Evolutionary conservation across 2,888 invertebrate species (phyloP), one percentile per base, ranked within the genome.

Genomic region (Gastrophysa polygoni): DNA sequence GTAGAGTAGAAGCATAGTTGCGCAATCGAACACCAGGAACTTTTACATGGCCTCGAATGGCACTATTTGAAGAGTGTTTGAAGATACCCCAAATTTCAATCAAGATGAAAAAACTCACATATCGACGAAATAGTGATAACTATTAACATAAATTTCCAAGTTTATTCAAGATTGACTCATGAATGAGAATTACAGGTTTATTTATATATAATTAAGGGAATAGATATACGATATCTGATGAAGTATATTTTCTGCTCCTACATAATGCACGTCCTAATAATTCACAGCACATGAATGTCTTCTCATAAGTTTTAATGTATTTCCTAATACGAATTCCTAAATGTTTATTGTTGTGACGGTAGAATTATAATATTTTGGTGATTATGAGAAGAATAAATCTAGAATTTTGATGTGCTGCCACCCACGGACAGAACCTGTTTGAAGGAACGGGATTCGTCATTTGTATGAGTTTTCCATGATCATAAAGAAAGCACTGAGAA

Each of bases 381-480:
- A 68, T 68, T 69, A 67, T 54, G 57, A 59, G 64, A 55, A 55
- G 58, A 64, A 66, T 69, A 69, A 69, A 66, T 67, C 66, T 66
- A 63, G 58, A 64, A 68, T 69, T 68, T 60, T 69, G 68, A 69
- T 69, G 66, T 49, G 63, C 55, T 59, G 61, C 69, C 69, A 68
- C 69, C 69, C 69, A 69, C 69, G 58, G 68, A 20, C 59, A 49
- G 52, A 68, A 66, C 68, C 69, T 68, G 68, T 69, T 69, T 59
- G 24, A 14, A 38, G 14, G 14, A 14, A 38, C 14, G 2, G 38
- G n/a, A 14, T 38, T 38, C 38, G 38, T 38, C 38, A 3, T 32
- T 32, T 32, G 6, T 32, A 11, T 32, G 32, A 32, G 38, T 38
- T 2, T 38, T 38, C 38, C 14, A 38, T 38, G n/a, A 14, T 38